Conservation (phyloP, 35 echinoderm and acorn worm genomes). For the Stichopus chloronotus region DNA sequence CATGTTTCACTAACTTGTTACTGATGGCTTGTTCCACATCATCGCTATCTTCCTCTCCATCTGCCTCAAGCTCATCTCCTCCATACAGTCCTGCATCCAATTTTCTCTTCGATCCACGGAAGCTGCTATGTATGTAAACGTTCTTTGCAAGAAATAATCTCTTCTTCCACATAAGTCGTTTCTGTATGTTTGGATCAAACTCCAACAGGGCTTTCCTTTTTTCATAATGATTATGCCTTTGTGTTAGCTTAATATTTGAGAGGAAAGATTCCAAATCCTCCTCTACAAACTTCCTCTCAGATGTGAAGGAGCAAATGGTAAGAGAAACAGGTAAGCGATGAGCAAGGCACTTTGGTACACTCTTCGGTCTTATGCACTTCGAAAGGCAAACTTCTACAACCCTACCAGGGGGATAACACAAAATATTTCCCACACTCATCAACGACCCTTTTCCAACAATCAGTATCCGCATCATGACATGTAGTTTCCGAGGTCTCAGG, state of each 20-base stretch:
- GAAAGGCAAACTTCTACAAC: no score
- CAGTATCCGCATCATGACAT: no score
- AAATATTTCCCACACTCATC: no score
- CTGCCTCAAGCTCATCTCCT: not conserved
- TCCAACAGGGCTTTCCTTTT: not conserved
- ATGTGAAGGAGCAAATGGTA: not conserved
- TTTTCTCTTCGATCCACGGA: not conserved
- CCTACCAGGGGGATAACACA: no score
- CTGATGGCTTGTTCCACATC: not conserved
- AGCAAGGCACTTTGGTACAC: not conserved
- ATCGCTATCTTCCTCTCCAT: not conserved
- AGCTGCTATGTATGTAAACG: not conserved
- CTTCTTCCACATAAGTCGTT: conserved; percentile 14
- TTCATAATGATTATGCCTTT: not conserved
- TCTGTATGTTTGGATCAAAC: conserved; percentile 3
- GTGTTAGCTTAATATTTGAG: not conserved
- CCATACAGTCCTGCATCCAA: not conserved
- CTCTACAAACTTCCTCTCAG: not conserved
- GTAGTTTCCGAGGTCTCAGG: no score
- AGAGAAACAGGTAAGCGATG: not conserved
- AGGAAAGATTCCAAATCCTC: not conserved
- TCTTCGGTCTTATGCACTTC: no score
- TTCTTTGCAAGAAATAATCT: conserved; percentile 34
- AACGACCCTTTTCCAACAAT: no score
- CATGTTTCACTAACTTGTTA: not conserved